phyloP scores from a whole-genome alignment of 2,797 vertebrate species.

The Characodon lateralis region DNA sequence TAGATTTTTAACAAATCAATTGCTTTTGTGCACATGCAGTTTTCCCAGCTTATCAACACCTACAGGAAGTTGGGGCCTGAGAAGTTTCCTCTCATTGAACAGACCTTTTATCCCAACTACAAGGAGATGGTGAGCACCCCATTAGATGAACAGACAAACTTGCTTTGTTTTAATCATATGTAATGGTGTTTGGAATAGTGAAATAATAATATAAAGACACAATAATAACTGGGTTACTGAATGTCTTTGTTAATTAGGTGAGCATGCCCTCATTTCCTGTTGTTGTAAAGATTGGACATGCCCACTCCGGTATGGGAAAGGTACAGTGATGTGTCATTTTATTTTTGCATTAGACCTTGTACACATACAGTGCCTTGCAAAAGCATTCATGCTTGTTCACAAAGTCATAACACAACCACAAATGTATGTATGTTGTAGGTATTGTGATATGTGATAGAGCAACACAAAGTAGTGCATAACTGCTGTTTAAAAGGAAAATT shows the following conservation, averaged over 20 bases:
- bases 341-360: background rate
- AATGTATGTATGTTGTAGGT: background rate
- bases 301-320: conserved; percentile 97
- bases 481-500: background rate
- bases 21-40: conserved; percentile 77
- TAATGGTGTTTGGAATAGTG: background rate
- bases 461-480: background rate
- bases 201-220: background rate
- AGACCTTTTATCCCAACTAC: conserved; percentile 97
- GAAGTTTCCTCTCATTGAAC: conserved; percentile 96
- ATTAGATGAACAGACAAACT: background rate
- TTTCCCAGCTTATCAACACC: conserved; percentile 93
- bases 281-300: conserved; percentile 98
- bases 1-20: background rate
- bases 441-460: background rate
- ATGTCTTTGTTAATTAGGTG: conserved; percentile 77
- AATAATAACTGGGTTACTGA: background rate
- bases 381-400: background rate
- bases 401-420: background rate
- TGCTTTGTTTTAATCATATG: background rate
- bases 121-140: conserved; percentile 93
- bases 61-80: conserved; percentile 90
- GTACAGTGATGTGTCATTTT: conserved; percentile 72
- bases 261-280: conserved; percentile 95
- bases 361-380: background rate